Base-by-base conservation (phyloP, 2,888 invertebrate species). In the Autographa gamma region DNA sequence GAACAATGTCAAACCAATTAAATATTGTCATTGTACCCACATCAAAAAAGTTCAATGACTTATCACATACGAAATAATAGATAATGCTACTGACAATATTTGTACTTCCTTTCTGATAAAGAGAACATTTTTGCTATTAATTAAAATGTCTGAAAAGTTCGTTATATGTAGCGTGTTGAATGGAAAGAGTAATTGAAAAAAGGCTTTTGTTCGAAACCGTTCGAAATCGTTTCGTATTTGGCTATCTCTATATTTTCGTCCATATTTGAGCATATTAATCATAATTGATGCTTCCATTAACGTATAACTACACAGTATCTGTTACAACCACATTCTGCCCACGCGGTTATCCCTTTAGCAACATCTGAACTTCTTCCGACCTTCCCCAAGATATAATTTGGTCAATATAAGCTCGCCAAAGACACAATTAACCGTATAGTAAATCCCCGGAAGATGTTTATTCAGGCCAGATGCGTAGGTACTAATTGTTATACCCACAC, bases 171-270 rank as follows among this genome's bases (percentile, higher is more conserved):
- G 70, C 69, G 65, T 80, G 74, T 77, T 68, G 58, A 69, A 60
- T 65, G 75, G 70, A 77, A 77, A 81, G 70, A 81, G 75, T 73
- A 72, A 79, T 81, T 77, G 70, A 79, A 67, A 18, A 48, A 56
- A 74, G 63, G 18, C 70, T 81, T 81, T 77, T 77, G 75, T 79
- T 73, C 58, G 71, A 54, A 25, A 11, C 19, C 19, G 19, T 25
- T 19, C 25, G 19, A 19, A 56, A 13, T 56, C 13, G 14, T 56
- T 56, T 56, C 13, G 54, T 56, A 19, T 19, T 48, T n/a, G 11
- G 25, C 14, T 56, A 56, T 25, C 5, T 25, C 14, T 56, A 13
- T 25, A 25, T 25, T 0, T 11, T 41, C 13, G 8, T 41, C 9
- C 41, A 13, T 41, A 41, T 41, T 41, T 41, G 41, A 13, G 13